Evolutionary conservation across 1,140 invertebrate species (phyloP).

Genomic region (Apocrypta bakeri): DNA sequence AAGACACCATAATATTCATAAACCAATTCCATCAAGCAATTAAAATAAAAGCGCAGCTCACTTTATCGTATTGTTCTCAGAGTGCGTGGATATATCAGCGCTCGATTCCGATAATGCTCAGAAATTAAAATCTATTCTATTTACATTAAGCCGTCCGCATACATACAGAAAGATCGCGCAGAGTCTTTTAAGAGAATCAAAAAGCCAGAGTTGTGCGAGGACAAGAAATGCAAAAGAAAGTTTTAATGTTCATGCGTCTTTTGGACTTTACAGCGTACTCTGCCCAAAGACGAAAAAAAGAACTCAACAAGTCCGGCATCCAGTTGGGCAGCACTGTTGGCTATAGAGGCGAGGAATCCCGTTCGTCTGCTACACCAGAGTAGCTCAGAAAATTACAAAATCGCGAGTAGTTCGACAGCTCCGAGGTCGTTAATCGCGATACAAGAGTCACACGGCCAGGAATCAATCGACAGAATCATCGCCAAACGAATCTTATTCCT

Average conservation of each 20-base stretch:
- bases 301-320: conserved; percentile 21
- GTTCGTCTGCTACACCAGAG: conserved; percentile 13
- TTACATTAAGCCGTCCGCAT: background rate
- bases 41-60: background rate
- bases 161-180: background rate
- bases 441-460: background rate
- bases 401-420: conserved; percentile 16
- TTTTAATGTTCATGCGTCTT: conserved; percentile 23
- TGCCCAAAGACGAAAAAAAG: background rate
- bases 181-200: background rate
- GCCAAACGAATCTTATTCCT: background rate
- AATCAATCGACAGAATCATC: conserved; percentile 42
- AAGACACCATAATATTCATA: too few species aligned
- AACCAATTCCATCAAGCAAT: background rate
- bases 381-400: conserved; percentile 20
- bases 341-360: conserved; percentile 30
- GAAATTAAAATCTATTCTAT: background rate
- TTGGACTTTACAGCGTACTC: background rate
- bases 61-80: background rate
- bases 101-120: background rate
- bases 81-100: too few species aligned
- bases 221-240: conserved; percentile 19
- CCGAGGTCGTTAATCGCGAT: conserved; percentile 34
- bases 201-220: background rate
- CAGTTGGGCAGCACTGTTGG: background rate